Evolutionary conservation across 2,113 vertebrate genomes (phyloP), one percentile per base, ranked within the genome.

Genomic region (Chaenogobius annularis): DNA sequence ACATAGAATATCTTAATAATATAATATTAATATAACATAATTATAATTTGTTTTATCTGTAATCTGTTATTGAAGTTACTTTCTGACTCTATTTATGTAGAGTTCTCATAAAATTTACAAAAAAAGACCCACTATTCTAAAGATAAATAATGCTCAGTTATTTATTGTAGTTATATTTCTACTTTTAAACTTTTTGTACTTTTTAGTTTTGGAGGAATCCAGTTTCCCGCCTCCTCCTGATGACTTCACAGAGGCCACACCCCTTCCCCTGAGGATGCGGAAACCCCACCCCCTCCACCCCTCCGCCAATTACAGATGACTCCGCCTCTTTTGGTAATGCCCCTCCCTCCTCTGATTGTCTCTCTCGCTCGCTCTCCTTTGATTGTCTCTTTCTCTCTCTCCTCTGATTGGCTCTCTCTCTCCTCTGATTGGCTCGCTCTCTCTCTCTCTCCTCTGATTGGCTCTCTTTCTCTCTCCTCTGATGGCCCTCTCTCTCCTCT

Each of bases 151-250:
- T 40, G 37, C 9, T 4, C 9, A 9, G 9, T 40, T 40, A 40
- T 40, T 40, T 4, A 40, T 40, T 40, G 9, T 40, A 5, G 40
- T 9, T 8, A 7, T 9, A 10, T 43, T 10, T 9, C 3, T 9
- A 10, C 40, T 10, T 22, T 22, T 1, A 55, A 40, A 9, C 3
- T 48, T 10, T 22, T 13, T 19, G 17, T 35, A 31, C 26, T 31
- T 31, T 59, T 26, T 54, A 93, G 92, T 93, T 71, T 65, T 89
- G 17, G 92, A 93, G 63, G 92, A 93, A 75, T 87, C 62, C 75
- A 62, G 70, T 31, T 73, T 90, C 50, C 81, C 74, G 26, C 26
- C 78, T 37, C 79, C 75, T 5, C 77, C 79, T 12, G 79, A 80
- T 23, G 63, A 65, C 63, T 11, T 22, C 37, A 23, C 63, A 44